Percentiles rank a stretch among this genome's conserved stretches.
phyloP scores from a whole-genome alignment of 2,888 invertebrate species.

The Piscicola geometra region DNA sequence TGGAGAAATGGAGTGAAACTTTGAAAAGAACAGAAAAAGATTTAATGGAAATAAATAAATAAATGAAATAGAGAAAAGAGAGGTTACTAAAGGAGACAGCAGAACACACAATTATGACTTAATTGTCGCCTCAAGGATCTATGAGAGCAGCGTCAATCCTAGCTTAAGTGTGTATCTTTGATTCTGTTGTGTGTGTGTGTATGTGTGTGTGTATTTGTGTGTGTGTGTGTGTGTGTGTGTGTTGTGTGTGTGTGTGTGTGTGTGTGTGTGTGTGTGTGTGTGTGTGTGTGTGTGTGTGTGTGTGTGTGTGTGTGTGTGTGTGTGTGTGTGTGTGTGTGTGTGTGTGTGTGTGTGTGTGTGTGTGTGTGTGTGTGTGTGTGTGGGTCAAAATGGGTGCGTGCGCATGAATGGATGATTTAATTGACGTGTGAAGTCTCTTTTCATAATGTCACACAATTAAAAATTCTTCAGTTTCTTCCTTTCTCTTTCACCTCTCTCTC shows the following conservation, averaged over 20 bases:
- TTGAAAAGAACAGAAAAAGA: too few species aligned
- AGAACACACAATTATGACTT: too few species aligned
- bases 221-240: slow-evolving; percentile 21
- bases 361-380: slow-evolving; percentile 15
- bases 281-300: slow-evolving; percentile 14
- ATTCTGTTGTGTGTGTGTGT: not conserved
- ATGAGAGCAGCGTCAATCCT: too few species aligned
- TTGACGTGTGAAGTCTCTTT: not conserved
- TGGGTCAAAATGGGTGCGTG: not conserved
- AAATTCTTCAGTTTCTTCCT: too few species aligned
- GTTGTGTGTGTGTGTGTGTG: slow-evolving; percentile 19
- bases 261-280: slow-evolving; percentile 15
- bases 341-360: slow-evolving; percentile 12
- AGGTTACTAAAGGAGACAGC: too few species aligned
- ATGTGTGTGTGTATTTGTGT: not conserved
- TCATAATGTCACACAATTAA: too few species aligned
- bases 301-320: slow-evolving; percentile 15
- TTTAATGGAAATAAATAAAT: not conserved
- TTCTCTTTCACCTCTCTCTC: not conserved
- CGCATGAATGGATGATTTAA: not conserved
- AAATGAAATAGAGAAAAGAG: too few species aligned
- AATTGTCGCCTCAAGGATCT: too few species aligned
- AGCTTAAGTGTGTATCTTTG: too few species aligned
- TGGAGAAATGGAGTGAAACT: too few species aligned
- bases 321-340: slow-evolving; percentile 15